Conservation (phyloP, 2,797 vertebrate genomes). For the Galaxias olidus region DNA sequence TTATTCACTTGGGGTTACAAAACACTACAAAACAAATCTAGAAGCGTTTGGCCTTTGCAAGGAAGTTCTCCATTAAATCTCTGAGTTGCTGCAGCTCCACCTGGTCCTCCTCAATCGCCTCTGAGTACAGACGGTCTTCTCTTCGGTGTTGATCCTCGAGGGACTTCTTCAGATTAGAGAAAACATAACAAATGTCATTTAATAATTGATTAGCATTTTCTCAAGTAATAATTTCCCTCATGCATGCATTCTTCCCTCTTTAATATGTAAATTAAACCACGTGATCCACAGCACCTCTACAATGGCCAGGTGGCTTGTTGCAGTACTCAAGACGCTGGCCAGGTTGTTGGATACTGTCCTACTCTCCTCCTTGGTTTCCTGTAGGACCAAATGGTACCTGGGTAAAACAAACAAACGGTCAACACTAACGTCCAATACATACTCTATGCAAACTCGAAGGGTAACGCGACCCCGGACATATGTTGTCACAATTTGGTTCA, state of each 20-base stretch:
- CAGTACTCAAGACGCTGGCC: slow-evolving; percentile 60
- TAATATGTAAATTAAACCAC: too few relatives aligned
- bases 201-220: too few relatives aligned
- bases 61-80: slow-evolving; percentile 47
- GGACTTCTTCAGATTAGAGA: slow-evolving; percentile 28
- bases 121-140: slow-evolving; percentile 47
- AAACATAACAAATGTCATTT: background rate
- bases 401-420: background rate
- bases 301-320: slow-evolving; percentile 62
- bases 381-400: slow-evolving; percentile 78
- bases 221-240: too few relatives aligned
- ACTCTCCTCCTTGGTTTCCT: slow-evolving; percentile 77
- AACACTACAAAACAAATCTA: slow-evolving; percentile 11
- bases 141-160: slow-evolving; percentile 59
- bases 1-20: too few relatives aligned
- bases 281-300: slow-evolving; percentile 66
- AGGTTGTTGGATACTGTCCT: slow-evolving; percentile 74
- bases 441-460: too few relatives aligned
- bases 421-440: background rate
- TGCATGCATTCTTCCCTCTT: too few relatives aligned
- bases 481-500: too few relatives aligned
- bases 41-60: slow-evolving; percentile 35
- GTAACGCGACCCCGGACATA: too few relatives aligned
- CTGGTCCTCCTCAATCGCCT: slow-evolving; percentile 57
- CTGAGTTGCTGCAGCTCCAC: slow-evolving; percentile 45